phyloP scores from a whole-genome alignment of 2,113 vertebrate species.

The Labeo rohita region DNA sequence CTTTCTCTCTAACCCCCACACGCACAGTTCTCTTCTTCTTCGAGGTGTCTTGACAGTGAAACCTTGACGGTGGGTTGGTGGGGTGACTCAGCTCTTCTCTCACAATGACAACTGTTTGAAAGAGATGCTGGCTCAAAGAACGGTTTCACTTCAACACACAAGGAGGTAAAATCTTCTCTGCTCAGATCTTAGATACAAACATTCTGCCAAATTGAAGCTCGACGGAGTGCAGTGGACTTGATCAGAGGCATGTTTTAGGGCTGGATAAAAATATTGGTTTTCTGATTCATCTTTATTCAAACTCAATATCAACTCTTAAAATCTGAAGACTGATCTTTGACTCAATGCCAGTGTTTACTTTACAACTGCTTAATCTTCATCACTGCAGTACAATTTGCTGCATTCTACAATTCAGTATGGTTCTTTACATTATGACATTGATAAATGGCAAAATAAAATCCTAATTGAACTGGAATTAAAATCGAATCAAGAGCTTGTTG shows the following conservation, averaged over 20 bases:
- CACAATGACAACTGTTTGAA: conserved; percentile 33
- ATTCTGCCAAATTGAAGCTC: neutral
- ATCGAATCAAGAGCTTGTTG: neutral
- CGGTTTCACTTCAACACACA: conserved; percentile 31
- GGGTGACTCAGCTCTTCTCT: conserved; percentile 20
- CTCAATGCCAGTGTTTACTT: neutral
- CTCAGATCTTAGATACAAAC: neutral
- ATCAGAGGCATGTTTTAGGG: neutral
- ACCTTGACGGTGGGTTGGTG: conserved; percentile 22
- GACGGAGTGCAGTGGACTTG: neutral
- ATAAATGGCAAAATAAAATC: neutral
- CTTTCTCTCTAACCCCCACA: neutral
- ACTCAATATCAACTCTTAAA: neutral
- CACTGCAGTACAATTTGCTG: neutral
- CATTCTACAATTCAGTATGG: neutral
- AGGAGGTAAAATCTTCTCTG: neutral
- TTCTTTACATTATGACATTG: neutral
- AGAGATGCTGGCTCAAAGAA: conserved; percentile 15
- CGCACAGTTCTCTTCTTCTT: neutral
- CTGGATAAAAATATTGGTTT: neutral
- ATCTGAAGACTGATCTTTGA: neutral
- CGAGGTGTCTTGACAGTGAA: conserved; percentile 22
- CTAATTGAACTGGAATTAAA: neutral
- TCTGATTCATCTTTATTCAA: neutral
- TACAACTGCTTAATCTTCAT: neutral